Percentiles rank a stretch among this genome's conserved stretches.
Evolutionary conservation across 1,140 invertebrate species (phyloP).

Genomic region (Apis florea): DNA sequence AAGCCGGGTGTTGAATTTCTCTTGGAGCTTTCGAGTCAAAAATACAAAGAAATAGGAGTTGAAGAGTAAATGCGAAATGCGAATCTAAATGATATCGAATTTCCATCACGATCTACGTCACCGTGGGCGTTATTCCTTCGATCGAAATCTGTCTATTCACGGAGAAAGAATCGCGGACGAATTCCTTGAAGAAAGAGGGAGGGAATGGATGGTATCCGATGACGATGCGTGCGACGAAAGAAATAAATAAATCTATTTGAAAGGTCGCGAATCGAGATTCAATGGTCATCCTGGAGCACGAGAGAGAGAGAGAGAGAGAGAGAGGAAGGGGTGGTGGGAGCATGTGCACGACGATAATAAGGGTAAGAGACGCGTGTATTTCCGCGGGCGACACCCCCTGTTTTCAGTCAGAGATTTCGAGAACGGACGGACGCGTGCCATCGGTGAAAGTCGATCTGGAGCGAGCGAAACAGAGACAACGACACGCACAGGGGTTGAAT

Average conservation of each 20-base stretch:
- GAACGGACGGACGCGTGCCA: conserved; percentile 74
- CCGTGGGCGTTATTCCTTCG: not conserved
- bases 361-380: conserved; percentile 52
- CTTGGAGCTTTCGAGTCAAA: not conserved
- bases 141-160: too few relatives aligned
- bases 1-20: not conserved
- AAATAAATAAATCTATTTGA: conserved; percentile 20
- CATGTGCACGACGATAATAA: conserved; percentile 61
- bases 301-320: too few relatives aligned
- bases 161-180: too few relatives aligned
- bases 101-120: not conserved
- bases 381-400: conserved; percentile 52
- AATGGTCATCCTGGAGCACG: conserved; percentile 62
- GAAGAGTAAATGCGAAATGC: not conserved
- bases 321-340: conserved; percentile 29
- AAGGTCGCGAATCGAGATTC: conserved; percentile 30
- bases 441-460: conserved; percentile 70
- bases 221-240: too few relatives aligned
- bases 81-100: not conserved
- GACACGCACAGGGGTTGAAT: conserved; percentile 58
- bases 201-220: not conserved
- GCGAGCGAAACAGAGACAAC: conserved; percentile 57
- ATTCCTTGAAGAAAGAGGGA: not conserved
- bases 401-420: conserved; percentile 65
- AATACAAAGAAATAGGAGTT: not conserved